phyloP scores from a whole-genome alignment of 2,888 invertebrate genomes.

The Isoperla grammatica region DNA sequence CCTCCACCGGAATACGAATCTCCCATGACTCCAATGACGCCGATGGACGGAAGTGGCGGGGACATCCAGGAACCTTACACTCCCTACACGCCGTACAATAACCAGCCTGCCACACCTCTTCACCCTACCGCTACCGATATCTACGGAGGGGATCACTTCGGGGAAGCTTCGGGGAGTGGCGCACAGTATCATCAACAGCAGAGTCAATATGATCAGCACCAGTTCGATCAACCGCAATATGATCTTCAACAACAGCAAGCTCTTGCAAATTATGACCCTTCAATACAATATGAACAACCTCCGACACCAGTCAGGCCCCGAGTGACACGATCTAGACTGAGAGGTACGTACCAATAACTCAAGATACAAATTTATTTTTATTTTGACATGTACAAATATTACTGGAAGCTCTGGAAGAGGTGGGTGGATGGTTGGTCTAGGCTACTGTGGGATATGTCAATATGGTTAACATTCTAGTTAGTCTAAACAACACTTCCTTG shows the following conservation, averaged over 20 bases:
- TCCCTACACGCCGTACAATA: constrained; percentile 43
- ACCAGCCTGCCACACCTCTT: constrained; percentile 41
- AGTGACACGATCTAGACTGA: constrained; percentile 20
- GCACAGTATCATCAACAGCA: constrained; percentile 26
- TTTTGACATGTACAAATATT: no score
- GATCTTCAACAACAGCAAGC: constrained; percentile 28
- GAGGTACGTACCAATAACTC: constrained; percentile 14
- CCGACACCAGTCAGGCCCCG: constrained; percentile 40
- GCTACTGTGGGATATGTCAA: no score
- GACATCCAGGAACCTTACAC: constrained; percentile 45
- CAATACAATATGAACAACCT: constrained; percentile 42
- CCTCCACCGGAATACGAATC: constrained; percentile 76
- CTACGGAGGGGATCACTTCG: constrained; percentile 30
- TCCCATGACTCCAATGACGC: constrained; percentile 48
- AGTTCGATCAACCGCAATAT: constrained; percentile 25
- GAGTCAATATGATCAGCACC: constrained; percentile 31
- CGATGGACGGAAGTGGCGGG: constrained; percentile 50
- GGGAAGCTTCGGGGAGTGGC: constrained; percentile 19
- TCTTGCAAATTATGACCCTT: constrained; percentile 38
- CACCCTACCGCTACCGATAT: constrained; percentile 31
- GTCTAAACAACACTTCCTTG: no score
- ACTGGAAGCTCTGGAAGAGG: no score
- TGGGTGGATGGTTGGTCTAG: no score
- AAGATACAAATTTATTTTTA: no score
- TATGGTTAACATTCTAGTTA: no score